Conservation (phyloP, 2,113 vertebrate genomes). For the Sardina pilchardus region DNA sequence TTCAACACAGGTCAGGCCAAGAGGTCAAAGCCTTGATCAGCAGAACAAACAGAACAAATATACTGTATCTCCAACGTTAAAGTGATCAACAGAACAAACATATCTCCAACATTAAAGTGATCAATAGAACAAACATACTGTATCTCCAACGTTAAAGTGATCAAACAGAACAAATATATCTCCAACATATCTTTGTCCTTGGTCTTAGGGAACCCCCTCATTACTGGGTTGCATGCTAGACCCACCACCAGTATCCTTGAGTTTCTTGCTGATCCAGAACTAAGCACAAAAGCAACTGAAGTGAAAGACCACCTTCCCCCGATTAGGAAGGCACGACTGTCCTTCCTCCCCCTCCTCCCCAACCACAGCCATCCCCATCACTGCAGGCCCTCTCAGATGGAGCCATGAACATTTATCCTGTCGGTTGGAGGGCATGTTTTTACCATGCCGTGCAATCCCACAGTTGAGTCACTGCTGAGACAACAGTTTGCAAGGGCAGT, state of each 20-base stretch:
- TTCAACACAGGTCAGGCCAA: slow-evolving; percentile 39
- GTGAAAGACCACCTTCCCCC: background rate
- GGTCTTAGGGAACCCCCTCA: background rate
- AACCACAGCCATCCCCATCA: background rate
- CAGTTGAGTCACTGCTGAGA: background rate
- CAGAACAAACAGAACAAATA: slow-evolving; percentile 40
- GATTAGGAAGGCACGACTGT: too few species aligned
- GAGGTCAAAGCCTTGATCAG: slow-evolving; percentile 43
- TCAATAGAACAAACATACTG: too few species aligned
- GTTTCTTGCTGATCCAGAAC: background rate
- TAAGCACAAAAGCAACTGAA: background rate
- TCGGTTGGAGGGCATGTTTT: background rate
- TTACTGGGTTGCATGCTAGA: background rate
- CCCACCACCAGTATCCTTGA: background rate
- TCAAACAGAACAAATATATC: slow-evolving; percentile 43
- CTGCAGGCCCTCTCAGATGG: background rate
- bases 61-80: slow-evolving; percentile 33
- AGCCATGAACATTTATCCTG: background rate
- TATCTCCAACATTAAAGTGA: slow-evolving; percentile 29
- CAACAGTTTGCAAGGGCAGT: background rate
- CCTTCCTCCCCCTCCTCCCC: background rate
- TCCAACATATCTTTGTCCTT: slow-evolving; percentile 16
- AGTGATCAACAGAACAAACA: slow-evolving; percentile 43
- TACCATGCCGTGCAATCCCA: background rate
- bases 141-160: too few species aligned